Evolutionary conservation across 2,888 invertebrate species (phyloP).

Genomic region (Sacculina carcini): DNA sequence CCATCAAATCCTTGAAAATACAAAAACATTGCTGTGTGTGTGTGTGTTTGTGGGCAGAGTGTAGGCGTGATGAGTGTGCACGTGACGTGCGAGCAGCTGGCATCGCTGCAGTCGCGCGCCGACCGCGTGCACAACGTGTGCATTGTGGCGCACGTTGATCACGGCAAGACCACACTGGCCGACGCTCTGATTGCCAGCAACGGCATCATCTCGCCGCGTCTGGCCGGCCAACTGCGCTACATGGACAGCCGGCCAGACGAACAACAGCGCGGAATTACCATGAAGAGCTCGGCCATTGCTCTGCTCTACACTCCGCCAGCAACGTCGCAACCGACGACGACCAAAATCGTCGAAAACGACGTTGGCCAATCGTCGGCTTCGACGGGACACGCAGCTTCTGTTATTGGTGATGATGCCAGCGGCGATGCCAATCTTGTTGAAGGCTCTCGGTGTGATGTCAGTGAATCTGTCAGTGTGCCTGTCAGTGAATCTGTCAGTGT

Average conservation of each 20-base stretch:
- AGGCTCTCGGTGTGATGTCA: no score
- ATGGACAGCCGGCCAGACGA: slow-evolving; percentile 90
- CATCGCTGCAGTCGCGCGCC: slow-evolving; percentile 38
- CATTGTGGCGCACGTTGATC: slow-evolving; percentile 92
- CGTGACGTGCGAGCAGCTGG: slow-evolving; percentile 29
- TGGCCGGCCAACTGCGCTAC: slow-evolving; percentile 28
- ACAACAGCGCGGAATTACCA: slow-evolving; percentile 88
- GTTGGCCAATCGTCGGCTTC: neutral
- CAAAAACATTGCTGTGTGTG: no score
- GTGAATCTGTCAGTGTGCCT: no score
- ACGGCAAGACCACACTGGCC: slow-evolving; percentile 89
- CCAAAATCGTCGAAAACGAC: no score
- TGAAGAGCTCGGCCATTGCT: slow-evolving; percentile 91
- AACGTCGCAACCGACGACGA: slow-evolving; percentile 9
- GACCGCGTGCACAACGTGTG: slow-evolving; percentile 66
- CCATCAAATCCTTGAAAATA: no score
- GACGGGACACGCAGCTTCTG: slow-evolving; percentile 16
- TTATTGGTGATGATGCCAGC: slow-evolving; percentile 15
- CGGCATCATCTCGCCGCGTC: slow-evolving; percentile 52
- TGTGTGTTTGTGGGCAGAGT: no score
- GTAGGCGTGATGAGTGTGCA: slow-evolving; percentile 24
- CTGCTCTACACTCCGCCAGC: slow-evolving; percentile 35
- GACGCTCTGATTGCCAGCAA: slow-evolving; percentile 81
- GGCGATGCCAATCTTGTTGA: no score
- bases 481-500: no score